These are phyloP conservation scores for Cataglyphis rosenhaueri DNA, from an alignment of 2,888 invertebrate species.

Conservation along the genomic window DNA sequence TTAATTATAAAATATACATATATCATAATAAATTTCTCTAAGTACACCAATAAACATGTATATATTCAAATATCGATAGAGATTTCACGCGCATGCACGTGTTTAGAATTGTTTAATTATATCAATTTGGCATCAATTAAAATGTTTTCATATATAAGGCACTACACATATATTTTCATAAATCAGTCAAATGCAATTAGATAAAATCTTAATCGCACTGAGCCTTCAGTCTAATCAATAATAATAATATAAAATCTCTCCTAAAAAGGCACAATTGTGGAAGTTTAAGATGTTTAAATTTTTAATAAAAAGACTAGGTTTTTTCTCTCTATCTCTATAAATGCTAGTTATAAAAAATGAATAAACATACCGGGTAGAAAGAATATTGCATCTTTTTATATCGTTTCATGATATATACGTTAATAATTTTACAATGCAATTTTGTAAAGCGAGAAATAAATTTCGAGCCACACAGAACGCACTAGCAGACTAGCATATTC, in stretches of 20 bases:
- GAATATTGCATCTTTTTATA: slow-evolving; percentile 31
- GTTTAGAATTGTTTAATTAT: slow-evolving; percentile 29
- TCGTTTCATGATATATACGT: slow-evolving; percentile 6
- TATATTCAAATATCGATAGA: slow-evolving; percentile 54
- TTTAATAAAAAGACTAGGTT: slow-evolving; percentile 65
- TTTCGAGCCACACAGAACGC: slow-evolving; percentile 43
- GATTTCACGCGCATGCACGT: slow-evolving; percentile 5
- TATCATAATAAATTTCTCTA: slow-evolving; percentile 62
- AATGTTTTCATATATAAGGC: slow-evolving; percentile 66
- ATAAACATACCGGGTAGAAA: slow-evolving; percentile 1
- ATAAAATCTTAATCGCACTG: slow-evolving; percentile 45
- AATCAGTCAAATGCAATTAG: slow-evolving; percentile 67
- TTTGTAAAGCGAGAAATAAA: slow-evolving; percentile 30
- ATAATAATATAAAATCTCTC: slow-evolving; percentile 3
- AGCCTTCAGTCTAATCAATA: not conserved
- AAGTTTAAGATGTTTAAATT: slow-evolving; percentile 2
- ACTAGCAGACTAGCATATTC: slow-evolving; percentile 66
- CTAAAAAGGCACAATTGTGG: slow-evolving; percentile 6
- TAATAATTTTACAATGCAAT: slow-evolving; percentile 11
- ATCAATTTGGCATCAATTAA: slow-evolving; percentile 60
- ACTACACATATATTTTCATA: slow-evolving; percentile 69
- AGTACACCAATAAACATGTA: slow-evolving; percentile 62
- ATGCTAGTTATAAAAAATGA: slow-evolving; percentile 48
- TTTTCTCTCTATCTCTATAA: slow-evolving; percentile 53
- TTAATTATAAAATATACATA: slow-evolving; percentile 49